phyloP scores from a whole-genome alignment of 2,113 vertebrate genomes.

The Clarias magur region DNA sequence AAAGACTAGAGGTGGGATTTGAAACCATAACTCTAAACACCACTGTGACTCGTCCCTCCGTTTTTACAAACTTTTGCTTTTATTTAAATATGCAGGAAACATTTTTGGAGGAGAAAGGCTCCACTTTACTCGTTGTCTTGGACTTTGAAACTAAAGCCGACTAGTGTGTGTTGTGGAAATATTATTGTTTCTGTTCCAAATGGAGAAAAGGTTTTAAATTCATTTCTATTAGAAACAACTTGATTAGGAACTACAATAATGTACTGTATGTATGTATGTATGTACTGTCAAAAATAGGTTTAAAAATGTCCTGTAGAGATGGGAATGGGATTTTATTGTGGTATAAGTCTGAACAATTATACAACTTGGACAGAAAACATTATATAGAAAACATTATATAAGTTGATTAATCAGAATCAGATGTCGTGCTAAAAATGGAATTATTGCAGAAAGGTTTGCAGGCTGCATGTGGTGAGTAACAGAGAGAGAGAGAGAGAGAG shows the following conservation, averaged over 20 bases:
- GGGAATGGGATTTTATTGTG: too few species aligned
- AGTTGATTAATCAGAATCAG: neutral
- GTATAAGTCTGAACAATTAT: too few species aligned
- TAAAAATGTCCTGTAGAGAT: neutral
- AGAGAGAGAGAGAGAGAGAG: slow-evolving; percentile 11
- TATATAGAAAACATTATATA: neutral
- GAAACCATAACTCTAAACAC: too few species aligned
- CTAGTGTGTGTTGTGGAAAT: neutral
- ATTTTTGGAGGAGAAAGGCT: neutral
- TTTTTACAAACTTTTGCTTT: too few species aligned
- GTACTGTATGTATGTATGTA: neutral
- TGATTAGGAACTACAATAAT: neutral
- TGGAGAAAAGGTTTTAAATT: neutral
- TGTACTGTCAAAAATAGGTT: neutral
- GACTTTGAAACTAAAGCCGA: neutral
- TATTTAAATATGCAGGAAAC: neutral
- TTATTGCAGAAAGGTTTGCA: neutral
- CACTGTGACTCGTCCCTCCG: too few species aligned
- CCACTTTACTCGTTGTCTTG: neutral
- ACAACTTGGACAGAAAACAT: too few species aligned
- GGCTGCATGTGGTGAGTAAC: neutral
- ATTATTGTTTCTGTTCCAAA: neutral
- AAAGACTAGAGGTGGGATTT: too few species aligned
- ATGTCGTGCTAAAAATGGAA: neutral
- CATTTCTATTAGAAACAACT: neutral